Evolutionary conservation across 2,113 vertebrate species (phyloP).

Genomic region (Platichthys stellatus): DNA sequence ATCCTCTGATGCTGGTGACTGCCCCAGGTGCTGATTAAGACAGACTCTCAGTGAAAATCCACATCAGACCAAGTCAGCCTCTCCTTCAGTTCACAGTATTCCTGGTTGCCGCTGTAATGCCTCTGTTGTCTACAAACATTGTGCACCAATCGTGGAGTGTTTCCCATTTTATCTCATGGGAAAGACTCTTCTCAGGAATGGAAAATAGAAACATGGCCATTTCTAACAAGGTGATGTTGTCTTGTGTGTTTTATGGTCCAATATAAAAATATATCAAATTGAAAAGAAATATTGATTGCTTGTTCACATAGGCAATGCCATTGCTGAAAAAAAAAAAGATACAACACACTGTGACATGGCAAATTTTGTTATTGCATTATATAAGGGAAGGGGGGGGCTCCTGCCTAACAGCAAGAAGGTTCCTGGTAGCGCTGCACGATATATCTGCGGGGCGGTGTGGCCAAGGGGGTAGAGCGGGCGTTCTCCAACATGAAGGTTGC

Average conservation of each 20-base stretch:
- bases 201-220: not conserved
- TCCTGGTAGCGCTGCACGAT: not conserved
- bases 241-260: not conserved
- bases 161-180: conserved; percentile 13
- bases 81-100: conserved; percentile 6
- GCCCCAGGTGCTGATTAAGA: conserved; percentile 68
- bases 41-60: conserved; percentile 47
- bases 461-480: no score
- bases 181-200: not conserved
- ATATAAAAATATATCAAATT: no score
- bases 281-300: no score
- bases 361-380: not conserved
- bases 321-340: not conserved
- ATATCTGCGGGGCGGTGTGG: no score
- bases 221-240: not conserved
- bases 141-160: not conserved
- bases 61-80: conserved; percentile 33
- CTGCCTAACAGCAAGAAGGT: not conserved
- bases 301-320: not conserved
- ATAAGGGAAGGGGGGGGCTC: not conserved
- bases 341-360: not conserved
- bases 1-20: conserved; percentile 49
- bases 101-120: not conserved
- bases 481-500: no score
- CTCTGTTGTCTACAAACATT: conserved; percentile 31